Percentiles rank a stretch among this genome's conserved stretches.
These are phyloP conservation scores for Xerus inauris DNA, from an alignment of 2,113 vertebrate species.

Conservation along the genomic window DNA sequence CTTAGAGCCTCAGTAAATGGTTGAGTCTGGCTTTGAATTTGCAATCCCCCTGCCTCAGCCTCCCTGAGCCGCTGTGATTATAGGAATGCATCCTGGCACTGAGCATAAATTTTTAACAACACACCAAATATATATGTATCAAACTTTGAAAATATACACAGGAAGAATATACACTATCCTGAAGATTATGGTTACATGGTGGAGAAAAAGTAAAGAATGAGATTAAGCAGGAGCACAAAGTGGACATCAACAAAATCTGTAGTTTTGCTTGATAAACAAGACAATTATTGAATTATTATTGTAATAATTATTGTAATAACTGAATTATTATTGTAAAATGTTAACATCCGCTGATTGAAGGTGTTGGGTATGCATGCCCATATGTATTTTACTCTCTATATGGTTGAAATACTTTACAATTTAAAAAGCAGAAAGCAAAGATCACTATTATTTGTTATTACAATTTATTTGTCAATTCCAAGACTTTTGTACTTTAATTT, in stretches of 20 bases:
- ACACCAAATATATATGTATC: background rate
- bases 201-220: background rate
- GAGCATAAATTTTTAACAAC: background rate
- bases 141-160: conserved; percentile 21
- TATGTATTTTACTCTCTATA: conserved; percentile 8
- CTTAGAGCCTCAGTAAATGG: too few species aligned
- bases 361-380: background rate
- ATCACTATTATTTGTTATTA: conserved; percentile 13
- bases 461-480: conserved; percentile 6
- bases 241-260: background rate
- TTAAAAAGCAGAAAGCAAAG: background rate
- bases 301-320: too few species aligned
- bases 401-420: background rate
- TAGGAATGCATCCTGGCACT: too few species aligned
- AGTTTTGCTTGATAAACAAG: conserved; percentile 9
- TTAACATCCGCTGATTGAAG: background rate
- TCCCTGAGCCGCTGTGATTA: too few species aligned
- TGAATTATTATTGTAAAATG: background rate
- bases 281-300: background rate
- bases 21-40: too few species aligned
- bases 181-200: background rate
- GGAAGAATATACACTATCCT: background rate
- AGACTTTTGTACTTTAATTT: background rate
- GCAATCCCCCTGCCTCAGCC: too few species aligned
- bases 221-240: conserved; percentile 15